Percentiles rank a stretch among this genome's conserved stretches.
phyloP scores from a whole-genome alignment of 2,113 vertebrate genomes.

The Okapia johnstoni region DNA sequence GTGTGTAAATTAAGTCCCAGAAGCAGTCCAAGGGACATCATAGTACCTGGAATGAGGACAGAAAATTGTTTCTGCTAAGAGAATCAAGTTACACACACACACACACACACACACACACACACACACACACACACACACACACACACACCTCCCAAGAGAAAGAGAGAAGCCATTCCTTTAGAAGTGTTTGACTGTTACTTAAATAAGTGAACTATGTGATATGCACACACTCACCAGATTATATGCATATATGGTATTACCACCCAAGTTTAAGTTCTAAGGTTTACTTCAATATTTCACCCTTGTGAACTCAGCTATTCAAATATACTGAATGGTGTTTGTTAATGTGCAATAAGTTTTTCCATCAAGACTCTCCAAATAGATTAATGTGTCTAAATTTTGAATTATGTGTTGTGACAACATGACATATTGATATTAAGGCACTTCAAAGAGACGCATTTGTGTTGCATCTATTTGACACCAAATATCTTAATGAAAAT shows the following conservation, averaged over 20 bases:
- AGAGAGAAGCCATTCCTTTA: background rate
- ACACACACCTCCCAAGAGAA: background rate
- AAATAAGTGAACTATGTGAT: background rate
- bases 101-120: background rate
- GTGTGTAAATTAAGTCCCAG: background rate
- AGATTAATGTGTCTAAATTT: background rate
- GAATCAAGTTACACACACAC: background rate
- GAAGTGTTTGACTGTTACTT: slow-evolving; percentile 35
- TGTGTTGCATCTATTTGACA: slow-evolving; percentile 4
- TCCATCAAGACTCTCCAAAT: background rate
- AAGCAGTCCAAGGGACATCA: background rate
- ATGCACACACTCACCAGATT: slow-evolving; percentile 2
- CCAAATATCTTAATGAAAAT: slow-evolving; percentile 36
- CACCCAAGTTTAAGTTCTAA: slow-evolving; percentile 51
- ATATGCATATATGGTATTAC: background rate
- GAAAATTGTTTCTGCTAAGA: slow-evolving; percentile 7
- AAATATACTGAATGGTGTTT: slow-evolving; percentile 44
- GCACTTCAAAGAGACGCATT: slow-evolving; percentile 52
- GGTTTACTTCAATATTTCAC: slow-evolving; percentile 48
- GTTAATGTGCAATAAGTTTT: background rate
- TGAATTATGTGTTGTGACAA: background rate
- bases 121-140: background rate
- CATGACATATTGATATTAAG: background rate
- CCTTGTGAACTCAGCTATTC: slow-evolving; percentile 30
- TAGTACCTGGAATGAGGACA: background rate